Evolutionary conservation across 2,797 vertebrate genomes (phyloP).

Genomic region (Rousettus madagascariensis): DNA sequence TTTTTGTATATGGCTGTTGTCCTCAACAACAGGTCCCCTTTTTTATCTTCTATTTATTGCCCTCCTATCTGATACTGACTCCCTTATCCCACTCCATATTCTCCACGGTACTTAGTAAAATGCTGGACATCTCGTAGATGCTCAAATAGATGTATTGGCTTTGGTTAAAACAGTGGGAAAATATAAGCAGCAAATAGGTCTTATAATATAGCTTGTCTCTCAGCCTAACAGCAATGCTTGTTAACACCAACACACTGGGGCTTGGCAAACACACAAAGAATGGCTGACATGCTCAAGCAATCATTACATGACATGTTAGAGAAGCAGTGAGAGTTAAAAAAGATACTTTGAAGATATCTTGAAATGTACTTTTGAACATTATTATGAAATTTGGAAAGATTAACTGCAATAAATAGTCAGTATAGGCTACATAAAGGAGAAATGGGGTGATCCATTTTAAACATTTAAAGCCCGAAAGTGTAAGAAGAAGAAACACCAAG

Average conservation of each 20-base stretch:
- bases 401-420: not conserved
- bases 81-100: not conserved
- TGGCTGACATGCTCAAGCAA: not conserved
- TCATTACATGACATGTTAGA: not conserved
- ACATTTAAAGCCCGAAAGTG: not conserved
- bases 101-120: not conserved
- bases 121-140: not conserved
- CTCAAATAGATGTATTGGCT: not conserved
- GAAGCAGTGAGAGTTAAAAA: not conserved
- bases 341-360: not conserved
- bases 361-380: not conserved
- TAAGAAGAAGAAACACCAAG: conserved; percentile 5
- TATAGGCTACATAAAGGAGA: not conserved
- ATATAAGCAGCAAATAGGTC: not conserved
- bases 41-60: not conserved
- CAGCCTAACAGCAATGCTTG: not conserved
- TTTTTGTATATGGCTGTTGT: not conserved
- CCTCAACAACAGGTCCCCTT: not conserved
- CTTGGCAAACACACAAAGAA: conserved; percentile 8
- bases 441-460: not conserved
- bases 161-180: conserved; percentile 14
- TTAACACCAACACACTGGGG: not conserved
- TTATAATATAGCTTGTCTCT: not conserved
- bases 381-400: not conserved
- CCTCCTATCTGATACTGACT: not conserved